Evolutionary conservation across 1,140 invertebrate genomes (phyloP).

Genomic region (Pseudoatta argentina): DNA sequence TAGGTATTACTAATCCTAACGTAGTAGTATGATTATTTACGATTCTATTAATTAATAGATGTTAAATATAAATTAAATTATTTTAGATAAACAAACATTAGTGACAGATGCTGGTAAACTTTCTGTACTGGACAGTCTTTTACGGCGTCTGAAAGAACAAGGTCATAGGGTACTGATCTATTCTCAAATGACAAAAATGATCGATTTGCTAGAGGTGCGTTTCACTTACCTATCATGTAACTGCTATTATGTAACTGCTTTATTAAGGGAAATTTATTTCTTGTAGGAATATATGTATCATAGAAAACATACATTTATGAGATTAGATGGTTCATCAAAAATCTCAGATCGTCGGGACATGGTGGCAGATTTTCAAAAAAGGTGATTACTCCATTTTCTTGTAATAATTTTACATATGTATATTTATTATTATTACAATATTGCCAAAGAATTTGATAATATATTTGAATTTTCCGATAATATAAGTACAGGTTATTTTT

Average conservation of each 20-base stretch:
- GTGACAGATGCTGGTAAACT: conserved; percentile 98
- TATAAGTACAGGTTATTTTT: not conserved
- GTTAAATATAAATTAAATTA: not conserved
- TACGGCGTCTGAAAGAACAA: conserved; percentile 93
- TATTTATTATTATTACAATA: not conserved
- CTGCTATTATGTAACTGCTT: not conserved
- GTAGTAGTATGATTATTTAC: not conserved
- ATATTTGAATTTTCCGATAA: not conserved
- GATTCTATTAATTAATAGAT: conserved; percentile 24
- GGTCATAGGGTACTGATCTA: conserved; percentile 98
- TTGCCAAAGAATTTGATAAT: not conserved
- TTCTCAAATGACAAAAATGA: conserved; percentile 99
- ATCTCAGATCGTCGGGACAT: conserved; percentile 96
- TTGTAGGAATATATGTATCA: conserved; percentile 97
- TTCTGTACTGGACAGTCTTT: conserved; percentile 94
- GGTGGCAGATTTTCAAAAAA: conserved; percentile 96
- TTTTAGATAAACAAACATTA: conserved; percentile 94
- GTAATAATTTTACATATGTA: not conserved
- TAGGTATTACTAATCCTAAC: not conserved
- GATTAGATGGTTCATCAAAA: conserved; percentile 96
- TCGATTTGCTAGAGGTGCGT: conserved; percentile 96
- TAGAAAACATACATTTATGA: conserved; percentile 96
- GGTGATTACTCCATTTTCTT: conserved; percentile 79
- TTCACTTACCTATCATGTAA: not conserved
- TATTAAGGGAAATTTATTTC: conserved; percentile 7